phyloP scores from a whole-genome alignment of 2,797 vertebrate species.

The Myioborus melanocephalus region DNA sequence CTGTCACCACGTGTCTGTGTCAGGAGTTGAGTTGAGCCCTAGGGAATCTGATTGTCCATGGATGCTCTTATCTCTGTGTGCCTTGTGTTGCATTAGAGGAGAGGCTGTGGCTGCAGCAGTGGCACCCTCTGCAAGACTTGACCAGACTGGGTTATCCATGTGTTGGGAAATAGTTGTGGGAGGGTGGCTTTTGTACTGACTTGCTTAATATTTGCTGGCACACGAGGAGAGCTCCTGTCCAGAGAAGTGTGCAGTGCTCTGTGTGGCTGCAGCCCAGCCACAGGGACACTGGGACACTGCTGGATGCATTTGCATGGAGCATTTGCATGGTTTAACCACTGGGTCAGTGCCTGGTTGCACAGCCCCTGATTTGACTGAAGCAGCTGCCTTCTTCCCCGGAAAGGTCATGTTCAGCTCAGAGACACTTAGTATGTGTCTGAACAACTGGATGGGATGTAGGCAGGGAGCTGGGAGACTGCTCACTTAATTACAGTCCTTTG shows the following conservation, averaged over 20 bases:
- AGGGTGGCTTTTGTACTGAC: background rate
- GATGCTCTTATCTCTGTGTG: background rate
- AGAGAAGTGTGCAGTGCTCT: background rate
- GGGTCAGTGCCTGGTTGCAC: background rate
- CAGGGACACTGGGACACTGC: background rate
- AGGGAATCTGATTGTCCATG: background rate
- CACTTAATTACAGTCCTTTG: background rate
- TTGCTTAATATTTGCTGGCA: background rate
- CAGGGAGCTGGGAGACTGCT: background rate
- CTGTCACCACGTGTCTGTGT: background rate
- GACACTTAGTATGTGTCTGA: background rate
- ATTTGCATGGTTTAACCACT: background rate
- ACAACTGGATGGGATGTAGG: background rate
- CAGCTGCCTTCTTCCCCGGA: conserved; percentile 33
- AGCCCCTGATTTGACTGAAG: background rate
- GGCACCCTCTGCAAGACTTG: background rate
- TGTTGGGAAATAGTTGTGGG: background rate
- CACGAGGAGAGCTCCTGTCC: background rate
- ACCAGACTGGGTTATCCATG: background rate
- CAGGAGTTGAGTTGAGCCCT: background rate
- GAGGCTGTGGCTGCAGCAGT: background rate
- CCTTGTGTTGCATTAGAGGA: background rate
- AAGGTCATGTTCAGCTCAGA: background rate
- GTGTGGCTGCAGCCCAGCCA: background rate
- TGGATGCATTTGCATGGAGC: background rate